Percentiles rank a stretch among this genome's conserved stretches.
phyloP scores from a whole-genome alignment of 2,888 invertebrate genomes.

The Eupithecia vulgata region DNA sequence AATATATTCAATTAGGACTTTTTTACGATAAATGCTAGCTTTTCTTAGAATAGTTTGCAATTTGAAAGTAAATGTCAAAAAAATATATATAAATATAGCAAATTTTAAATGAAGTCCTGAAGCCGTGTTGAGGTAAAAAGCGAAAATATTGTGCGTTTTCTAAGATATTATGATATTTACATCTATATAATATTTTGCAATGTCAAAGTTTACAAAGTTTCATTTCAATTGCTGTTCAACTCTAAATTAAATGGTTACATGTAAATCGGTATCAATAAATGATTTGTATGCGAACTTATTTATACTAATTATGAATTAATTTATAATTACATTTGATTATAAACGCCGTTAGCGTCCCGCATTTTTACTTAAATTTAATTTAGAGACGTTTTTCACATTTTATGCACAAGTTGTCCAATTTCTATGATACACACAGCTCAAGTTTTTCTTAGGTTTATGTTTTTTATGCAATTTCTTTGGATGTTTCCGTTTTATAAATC shows the following conservation, averaged over 20 bases:
- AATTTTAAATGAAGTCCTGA: neutral
- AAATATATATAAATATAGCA: neutral
- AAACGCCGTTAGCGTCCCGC: constrained; percentile 1
- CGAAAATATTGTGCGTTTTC: constrained; percentile 5
- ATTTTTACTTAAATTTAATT: constrained; percentile 2
- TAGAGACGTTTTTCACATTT: constrained; percentile 1
- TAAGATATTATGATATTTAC: constrained; percentile 7
- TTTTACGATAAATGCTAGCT: neutral
- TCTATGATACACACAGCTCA: constrained; percentile 2
- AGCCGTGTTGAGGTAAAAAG: neutral
- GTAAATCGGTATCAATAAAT: neutral
- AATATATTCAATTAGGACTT: neutral
- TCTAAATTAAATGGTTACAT: neutral
- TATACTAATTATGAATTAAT: neutral
- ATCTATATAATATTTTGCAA: neutral
- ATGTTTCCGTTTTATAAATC: neutral
- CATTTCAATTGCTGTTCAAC: neutral
- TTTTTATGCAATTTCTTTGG: constrained; percentile 2
- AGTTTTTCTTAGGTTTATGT: constrained; percentile 3
- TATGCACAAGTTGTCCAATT: constrained; percentile 2
- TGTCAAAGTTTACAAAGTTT: neutral
- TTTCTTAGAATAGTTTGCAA: neutral
- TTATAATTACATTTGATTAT: neutral
- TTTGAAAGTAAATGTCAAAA: neutral
- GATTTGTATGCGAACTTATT: constrained; percentile 2